phyloP scores from a whole-genome alignment of 2,113 vertebrate species.

The Albula glossodonta region DNA sequence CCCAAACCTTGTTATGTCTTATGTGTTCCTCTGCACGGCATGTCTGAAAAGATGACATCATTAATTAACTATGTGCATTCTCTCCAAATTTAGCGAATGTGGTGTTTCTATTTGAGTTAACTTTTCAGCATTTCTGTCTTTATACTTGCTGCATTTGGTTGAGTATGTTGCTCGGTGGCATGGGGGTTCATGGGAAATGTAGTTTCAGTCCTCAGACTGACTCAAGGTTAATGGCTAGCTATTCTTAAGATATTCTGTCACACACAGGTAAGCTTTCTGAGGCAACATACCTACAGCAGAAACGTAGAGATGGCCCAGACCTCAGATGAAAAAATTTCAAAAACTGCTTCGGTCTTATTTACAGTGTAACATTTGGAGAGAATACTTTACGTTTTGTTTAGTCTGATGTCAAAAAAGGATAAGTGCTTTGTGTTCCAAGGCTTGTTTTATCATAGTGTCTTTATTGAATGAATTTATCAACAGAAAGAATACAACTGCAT shows the following conservation, averaged over 20 bases:
- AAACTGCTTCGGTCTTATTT: no score
- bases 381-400: background rate
- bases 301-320: background rate
- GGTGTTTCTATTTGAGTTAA: background rate
- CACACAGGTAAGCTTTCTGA: background rate
- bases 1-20: background rate
- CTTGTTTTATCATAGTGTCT: background rate
- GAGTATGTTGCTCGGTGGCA: background rate
- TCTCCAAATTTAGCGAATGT: background rate
- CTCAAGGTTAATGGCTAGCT: background rate
- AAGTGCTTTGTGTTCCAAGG: background rate
- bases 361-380: background rate
- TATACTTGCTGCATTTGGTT: background rate
- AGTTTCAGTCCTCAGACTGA: background rate
- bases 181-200: background rate
- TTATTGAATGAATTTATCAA: background rate
- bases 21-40: background rate
- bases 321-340: background rate
- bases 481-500: conserved; percentile 2
- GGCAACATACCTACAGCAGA: background rate
- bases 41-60: background rate
- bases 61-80: background rate
- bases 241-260: background rate
- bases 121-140: background rate
- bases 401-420: background rate